Evolutionary conservation across 1,140 invertebrate genomes (phyloP), one percentile per base, ranked within the genome.

Genomic region (Copidosoma floridanum): DNA sequence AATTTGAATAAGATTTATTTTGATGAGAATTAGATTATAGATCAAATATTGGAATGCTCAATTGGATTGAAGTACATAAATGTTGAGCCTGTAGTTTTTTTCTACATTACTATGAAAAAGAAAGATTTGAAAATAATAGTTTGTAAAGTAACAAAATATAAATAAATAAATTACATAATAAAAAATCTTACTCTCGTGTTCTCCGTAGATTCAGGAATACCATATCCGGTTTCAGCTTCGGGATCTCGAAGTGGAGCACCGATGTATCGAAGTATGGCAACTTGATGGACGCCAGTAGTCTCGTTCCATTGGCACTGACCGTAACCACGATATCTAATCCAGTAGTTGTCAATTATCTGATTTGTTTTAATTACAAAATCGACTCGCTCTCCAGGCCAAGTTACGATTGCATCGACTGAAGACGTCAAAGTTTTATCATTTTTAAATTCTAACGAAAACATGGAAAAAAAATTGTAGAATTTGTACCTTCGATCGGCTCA

Each of bases 261-360:
- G 16, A 77, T 57, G 54, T 84, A 84, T 32, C 75, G 64, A 37
- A 84, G 59, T 44, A 83, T 76, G n/a, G 81, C 82, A 8, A 75
- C 69, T 66, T 82, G 79, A 58, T 75, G 69, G 38, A 80, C 78
- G 32, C 63, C 69, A 27, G 70, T 79, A 10, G 74, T 72, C 56
- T 91, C 92, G 61, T 88, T 77, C 70, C 89, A 85, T 68, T 88
- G 88, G 70, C 94, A 95, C 70, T 94, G 92, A 85, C 92, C 90
- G 2, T 93, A 76, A 10, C 72, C 76, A 44, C 73, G 71, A n/a
- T 78, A 76, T 44, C 76, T 67, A n/a, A 85, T 75, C 81, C 78
- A 83, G 63, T 85, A 85, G 27, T 71, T 79, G 6, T 59, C 70
- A 6, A 70, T 51, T 0, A 57, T 2, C 35, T 82, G 72, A 63